Evolutionary conservation across 1,140 invertebrate species (phyloP), one percentile per base, ranked within the genome.

Genomic region (Drosophila kanapiae): DNA sequence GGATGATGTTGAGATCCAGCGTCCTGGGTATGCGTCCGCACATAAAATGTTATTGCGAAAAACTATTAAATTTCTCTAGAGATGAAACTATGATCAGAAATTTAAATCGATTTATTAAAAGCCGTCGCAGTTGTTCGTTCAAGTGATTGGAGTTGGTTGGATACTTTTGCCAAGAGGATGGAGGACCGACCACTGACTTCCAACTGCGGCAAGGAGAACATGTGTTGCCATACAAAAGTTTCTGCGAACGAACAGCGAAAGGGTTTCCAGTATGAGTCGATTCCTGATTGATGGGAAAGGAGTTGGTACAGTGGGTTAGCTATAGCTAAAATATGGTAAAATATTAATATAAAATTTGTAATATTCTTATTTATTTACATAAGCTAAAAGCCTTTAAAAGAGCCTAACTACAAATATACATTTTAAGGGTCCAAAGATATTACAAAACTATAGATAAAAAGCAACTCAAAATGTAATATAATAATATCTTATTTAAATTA

Each of bases 91-190:
- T 90, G 82, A 83, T 81, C 77, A 91, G 86, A 86, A 88, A 88
- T 87, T 83, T 91, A 91, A 91, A 91, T 91, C 86, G 87, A 91
- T 87, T 91, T 91, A 91, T 91, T 91, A 91, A 88, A 84, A 88
- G 72, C 83, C 82, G 60, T 70, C 62, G 79, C 69, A 77, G 64
- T 59, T 69, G 75, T 74, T 59, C 58, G 56, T 78, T 43, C 68
- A 74, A 80, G 72, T 64, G 65, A 78, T 80, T 58, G 63, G 31
- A 58, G 56, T 70, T 60, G 47, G 53, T 57, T 18, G 29, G 43
- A 33, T 27, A 27, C 40, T 58, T 61, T 61, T 11, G 23, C 37
- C 65, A 40, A 51, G 37, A 27, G 38, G 43, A 14, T 40, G 31
- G 47, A 16, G n/a, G 33, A 18, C 35, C 16, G 5, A 37, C 51